Percentiles rank a stretch among this genome's conserved stretches.
phyloP scores from a whole-genome alignment of 2,888 invertebrate genomes.

The Caradrina clavipalpis region DNA sequence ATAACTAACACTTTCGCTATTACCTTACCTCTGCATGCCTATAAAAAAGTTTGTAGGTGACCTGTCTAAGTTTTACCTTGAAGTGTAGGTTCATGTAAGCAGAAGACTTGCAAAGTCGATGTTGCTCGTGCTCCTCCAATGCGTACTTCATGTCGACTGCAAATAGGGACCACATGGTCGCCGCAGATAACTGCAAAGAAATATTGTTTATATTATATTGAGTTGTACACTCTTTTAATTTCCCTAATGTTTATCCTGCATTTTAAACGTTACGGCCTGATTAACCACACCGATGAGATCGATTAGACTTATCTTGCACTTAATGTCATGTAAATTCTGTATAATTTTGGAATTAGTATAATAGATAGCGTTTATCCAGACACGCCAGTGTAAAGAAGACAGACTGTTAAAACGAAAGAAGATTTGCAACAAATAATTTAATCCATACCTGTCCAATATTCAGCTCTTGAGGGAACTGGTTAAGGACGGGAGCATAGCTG shows the following conservation, averaged over 20 bases:
- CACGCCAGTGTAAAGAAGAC: too few relatives aligned
- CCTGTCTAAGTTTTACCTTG: conserved; percentile 89
- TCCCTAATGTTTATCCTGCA: too few relatives aligned
- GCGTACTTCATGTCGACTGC: conserved; percentile 99
- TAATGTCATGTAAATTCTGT: too few relatives aligned
- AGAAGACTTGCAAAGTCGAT: conserved; percentile 98
- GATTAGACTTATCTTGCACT: background rate
- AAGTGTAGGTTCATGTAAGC: conserved; percentile 99
- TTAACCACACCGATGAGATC: too few relatives aligned
- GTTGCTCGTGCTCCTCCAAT: conserved; percentile 99
- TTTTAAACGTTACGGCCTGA: too few relatives aligned
- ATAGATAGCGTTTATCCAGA: too few relatives aligned
- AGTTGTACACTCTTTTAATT: too few relatives aligned
- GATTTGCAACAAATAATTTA: background rate
- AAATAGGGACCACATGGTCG: conserved; percentile 99
- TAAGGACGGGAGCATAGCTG: conserved; percentile 99
- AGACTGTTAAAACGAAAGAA: too few relatives aligned
- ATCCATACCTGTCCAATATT: conserved; percentile 97
- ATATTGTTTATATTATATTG: too few relatives aligned
- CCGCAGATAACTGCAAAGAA: conserved; percentile 95
- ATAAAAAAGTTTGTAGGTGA: background rate
- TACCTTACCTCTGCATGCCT: too few relatives aligned
- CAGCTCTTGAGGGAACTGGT: conserved; percentile 99
- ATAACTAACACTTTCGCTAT: too few relatives aligned
- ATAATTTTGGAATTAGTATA: too few relatives aligned